A percentile compares a stretch with the other conserved stretches of the same genome.
Evolutionary conservation across 2,113 vertebrate genomes (phyloP).

Genomic region (Lycaon pictus): DNA sequence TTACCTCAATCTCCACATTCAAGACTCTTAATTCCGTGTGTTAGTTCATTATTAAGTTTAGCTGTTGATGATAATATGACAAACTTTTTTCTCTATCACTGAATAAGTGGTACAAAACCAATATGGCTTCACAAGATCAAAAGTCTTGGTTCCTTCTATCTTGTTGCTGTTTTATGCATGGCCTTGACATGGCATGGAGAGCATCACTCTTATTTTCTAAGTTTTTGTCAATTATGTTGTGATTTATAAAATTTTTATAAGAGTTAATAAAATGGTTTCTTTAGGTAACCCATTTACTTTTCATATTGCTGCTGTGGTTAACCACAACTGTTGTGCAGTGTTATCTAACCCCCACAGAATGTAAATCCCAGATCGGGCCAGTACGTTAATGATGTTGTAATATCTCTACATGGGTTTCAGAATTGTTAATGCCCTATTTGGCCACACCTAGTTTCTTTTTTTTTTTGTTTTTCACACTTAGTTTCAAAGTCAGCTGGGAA

Average conservation of each 20-base stretch:
- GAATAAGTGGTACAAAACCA: neutral
- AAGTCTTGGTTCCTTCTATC: neutral
- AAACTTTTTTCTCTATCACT: slow-evolving; percentile 36
- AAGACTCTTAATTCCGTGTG: neutral
- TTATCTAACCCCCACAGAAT: neutral
- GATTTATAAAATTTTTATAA: slow-evolving; percentile 24
- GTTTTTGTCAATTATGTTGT: slow-evolving; percentile 37
- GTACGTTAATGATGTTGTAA: neutral
- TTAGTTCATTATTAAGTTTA: slow-evolving; percentile 27
- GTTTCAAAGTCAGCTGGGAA: slow-evolving; percentile 34
- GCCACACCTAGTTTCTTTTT: neutral
- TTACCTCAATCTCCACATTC: neutral
- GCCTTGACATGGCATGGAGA: neutral
- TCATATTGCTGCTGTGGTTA: neutral
- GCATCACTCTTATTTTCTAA: slow-evolving; percentile 3
- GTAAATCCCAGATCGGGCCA: neutral
- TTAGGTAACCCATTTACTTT: slow-evolving; percentile 24
- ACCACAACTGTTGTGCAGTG: neutral
- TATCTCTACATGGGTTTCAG: neutral
- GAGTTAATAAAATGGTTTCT: neutral
- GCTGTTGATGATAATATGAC: neutral
- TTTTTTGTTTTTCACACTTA: neutral
- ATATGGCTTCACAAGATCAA: neutral
- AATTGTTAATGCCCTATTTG: neutral
- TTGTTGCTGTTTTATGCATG: neutral